These are phyloP conservation scores for Corbicula japonica DNA, from an alignment of 2,888 invertebrate species.

Conservation along the genomic window DNA sequence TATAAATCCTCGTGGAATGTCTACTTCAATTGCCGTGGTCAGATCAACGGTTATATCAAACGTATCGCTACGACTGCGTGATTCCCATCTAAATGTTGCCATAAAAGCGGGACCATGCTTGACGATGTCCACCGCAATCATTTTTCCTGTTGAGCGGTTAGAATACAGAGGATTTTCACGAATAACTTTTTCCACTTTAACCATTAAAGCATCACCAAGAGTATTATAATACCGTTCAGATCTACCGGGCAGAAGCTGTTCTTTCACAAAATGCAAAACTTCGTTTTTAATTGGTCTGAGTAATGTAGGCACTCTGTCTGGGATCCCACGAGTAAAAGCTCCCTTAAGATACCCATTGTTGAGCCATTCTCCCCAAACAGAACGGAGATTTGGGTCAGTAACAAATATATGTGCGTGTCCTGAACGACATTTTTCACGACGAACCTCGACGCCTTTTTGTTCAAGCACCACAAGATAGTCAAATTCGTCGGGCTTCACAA, in stretches of 20 bases:
- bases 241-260: too few species aligned
- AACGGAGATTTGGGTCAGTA: background rate
- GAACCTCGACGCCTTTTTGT: background rate
- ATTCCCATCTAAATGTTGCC: conserved; percentile 9
- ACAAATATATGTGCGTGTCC: conserved; percentile 15
- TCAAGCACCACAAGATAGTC: conserved; percentile 14
- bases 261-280: too few species aligned
- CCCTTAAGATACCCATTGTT: conserved; percentile 7
- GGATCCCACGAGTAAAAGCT: background rate
- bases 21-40: conserved; percentile 4
- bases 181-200: background rate
- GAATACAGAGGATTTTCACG: too few species aligned
- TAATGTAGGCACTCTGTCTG: background rate
- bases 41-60: conserved; percentile 9
- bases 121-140: background rate
- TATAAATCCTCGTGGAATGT: background rate
- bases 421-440: background rate
- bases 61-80: background rate
- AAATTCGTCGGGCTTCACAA: conserved; percentile 5
- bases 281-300: too few species aligned
- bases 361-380: conserved; percentile 3
- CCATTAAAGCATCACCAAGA: conserved; percentile 2
- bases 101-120: conserved; percentile 23
- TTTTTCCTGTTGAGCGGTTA: background rate
- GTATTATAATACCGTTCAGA: conserved; percentile 10